Base-by-base conservation (phyloP, 2,113 vertebrate genomes). In the Diadophis punctatus region DNA sequence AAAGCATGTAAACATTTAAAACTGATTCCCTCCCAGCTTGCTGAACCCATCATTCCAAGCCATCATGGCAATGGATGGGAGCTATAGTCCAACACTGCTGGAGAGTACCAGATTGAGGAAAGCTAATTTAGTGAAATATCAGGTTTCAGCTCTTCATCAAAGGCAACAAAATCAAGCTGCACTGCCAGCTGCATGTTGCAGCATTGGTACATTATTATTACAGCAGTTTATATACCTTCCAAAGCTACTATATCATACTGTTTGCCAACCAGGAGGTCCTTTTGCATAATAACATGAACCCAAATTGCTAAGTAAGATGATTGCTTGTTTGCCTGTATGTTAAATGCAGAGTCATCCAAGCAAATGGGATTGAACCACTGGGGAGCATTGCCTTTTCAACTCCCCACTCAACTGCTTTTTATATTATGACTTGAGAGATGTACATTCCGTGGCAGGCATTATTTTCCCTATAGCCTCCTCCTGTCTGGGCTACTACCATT, bases 151-250 rank as follows among this genome's bases (percentile, higher is more conserved):
- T 80, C 74, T 80, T 43, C 74, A 80, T 43, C 27, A 87, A 87
- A 49, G 23, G 27, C 25, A 51, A 87, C 27, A 87, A 68, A 87
- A 49, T 46, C 25, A 91, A 1, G 25, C 4, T 7, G 0, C 34
- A 0, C 56, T 91, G 92, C 84, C 91, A 34, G 23, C 80, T 39
- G n/a, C n/a, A 93, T 93, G 80, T 86, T 91, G 49, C 90, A 39
- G 90, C 87, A 91, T 86, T 27, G 52, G 0, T 74, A 0, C 23
- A 58, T 58, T 0, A 0, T 12, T 23, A 1, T 0, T 1, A 18
- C 1, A 60, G 49, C 0, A 0, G 3, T 30, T 53, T 22, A 56
- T 48, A 34, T 80, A 80, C 7, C 89, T 86, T n/a, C 43, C 18
- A 0, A 1, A 1, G 49, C 84, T 46, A 25, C 0, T 3, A 5